Conservation (phyloP, 2,113 vertebrate genomes). For the Melanerpes aurifrons region DNA sequence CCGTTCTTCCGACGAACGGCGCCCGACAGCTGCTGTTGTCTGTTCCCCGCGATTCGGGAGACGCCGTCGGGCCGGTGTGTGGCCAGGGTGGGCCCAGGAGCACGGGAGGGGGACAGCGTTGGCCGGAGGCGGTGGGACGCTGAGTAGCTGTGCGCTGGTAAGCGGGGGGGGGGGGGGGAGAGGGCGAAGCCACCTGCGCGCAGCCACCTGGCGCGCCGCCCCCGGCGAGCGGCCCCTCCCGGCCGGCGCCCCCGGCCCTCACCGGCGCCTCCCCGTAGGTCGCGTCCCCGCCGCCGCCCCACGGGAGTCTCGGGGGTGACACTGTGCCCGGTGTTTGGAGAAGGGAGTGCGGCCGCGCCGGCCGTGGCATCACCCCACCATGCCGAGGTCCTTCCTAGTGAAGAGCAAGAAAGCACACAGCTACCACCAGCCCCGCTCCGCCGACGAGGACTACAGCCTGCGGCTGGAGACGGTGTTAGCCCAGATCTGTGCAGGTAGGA, state of each 20-base stretch:
- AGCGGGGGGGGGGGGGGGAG: neutral
- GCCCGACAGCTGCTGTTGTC: neutral
- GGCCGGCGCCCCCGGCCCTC: conserved; percentile 3
- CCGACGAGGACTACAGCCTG: conserved; percentile 83
- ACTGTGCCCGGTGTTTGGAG: neutral
- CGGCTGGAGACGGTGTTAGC: conserved; percentile 80
- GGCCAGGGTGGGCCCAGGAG: neutral
- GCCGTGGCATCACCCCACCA: conserved; percentile 56
- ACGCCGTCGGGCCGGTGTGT: neutral
- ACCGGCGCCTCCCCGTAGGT: conserved; percentile 14
- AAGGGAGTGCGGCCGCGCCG: neutral
- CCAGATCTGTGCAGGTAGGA: conserved; percentile 88
- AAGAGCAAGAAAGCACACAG: conserved; percentile 98
- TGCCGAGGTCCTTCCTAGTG: conserved; percentile 97
- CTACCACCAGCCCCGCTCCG: conserved; percentile 90
- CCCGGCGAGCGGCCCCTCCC: conserved; percentile 14
- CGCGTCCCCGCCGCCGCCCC: neutral
- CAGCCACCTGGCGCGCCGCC: conserved; percentile 88
- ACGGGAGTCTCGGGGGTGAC: neutral
- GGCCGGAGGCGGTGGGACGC: neutral
- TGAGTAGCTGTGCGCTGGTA: neutral
- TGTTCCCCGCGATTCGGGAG: neutral
- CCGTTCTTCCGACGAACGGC: neutral
- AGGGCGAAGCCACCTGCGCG: conserved; percentile 83
- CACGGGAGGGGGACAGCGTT: neutral